These are phyloP conservation scores for Ernsta delagoae DNA, from an alignment of 2,888 invertebrate species.

Conservation along the genomic window DNA sequence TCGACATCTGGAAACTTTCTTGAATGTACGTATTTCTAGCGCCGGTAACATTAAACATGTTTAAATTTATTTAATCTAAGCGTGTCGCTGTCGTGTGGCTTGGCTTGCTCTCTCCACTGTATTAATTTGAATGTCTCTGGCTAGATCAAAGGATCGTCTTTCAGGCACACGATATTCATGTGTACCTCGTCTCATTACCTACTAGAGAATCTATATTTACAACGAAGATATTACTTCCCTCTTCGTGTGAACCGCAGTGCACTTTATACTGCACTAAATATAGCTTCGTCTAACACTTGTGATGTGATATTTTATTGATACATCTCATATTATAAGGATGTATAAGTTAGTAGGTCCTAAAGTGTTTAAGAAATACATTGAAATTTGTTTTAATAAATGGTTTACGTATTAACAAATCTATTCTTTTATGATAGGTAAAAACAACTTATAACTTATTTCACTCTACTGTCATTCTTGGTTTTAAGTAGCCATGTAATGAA, in stretches of 20 bases:
- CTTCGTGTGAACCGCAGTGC: not conserved
- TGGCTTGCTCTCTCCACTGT: not conserved
- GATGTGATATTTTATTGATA: not conserved
- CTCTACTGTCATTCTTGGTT: not conserved
- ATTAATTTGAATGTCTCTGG: slow-evolving; percentile 4
- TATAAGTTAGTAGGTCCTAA: no score
- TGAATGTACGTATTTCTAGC: slow-evolving; percentile 10
- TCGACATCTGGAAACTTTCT: not conserved
- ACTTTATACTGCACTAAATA: not conserved
- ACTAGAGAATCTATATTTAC: slow-evolving; percentile 1
- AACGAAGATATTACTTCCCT: not conserved
- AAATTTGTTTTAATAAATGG: not conserved
- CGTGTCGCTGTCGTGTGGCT: no score
- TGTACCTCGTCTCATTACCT: slow-evolving; percentile 12
- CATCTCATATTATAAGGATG: no score
- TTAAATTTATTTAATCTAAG: slow-evolving; percentile 20
- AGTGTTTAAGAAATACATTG: not conserved
- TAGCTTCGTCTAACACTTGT: not conserved
- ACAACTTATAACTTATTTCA: no score
- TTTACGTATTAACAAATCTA: no score
- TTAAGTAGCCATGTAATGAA: no score
- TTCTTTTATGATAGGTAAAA: no score
- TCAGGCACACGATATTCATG: slow-evolving; percentile 18
- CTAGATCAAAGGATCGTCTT: slow-evolving; percentile 26
- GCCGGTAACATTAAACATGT: slow-evolving; percentile 4